Percentiles rank a stretch among this genome's conserved stretches.
Conservation (phyloP, 2,888 invertebrate genomes). For the Lepidonotus clava region DNA sequence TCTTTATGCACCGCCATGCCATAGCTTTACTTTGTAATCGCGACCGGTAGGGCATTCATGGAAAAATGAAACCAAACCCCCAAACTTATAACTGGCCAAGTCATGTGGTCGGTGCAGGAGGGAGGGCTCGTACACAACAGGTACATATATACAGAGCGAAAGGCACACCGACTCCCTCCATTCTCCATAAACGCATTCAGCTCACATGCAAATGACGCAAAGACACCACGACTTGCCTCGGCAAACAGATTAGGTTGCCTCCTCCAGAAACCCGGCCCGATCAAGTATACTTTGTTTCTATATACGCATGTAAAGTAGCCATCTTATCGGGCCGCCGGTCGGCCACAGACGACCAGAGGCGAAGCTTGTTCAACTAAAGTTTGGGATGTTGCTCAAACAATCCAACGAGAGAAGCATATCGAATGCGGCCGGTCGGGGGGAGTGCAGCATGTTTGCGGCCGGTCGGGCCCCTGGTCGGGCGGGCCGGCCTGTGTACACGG, state of each 20-base stretch:
- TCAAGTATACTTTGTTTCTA: conserved; percentile 53
- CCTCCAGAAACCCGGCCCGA: conserved; percentile 23
- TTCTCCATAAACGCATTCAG: too few species aligned
- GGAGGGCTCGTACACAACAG: neutral
- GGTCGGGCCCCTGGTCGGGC: neutral
- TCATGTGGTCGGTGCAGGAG: neutral
- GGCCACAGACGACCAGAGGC: neutral
- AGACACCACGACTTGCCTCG: conserved; percentile 16
- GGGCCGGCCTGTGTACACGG: too few species aligned
- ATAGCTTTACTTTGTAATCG: neutral
- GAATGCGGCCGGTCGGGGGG: neutral
- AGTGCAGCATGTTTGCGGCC: neutral
- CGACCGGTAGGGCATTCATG: neutral
- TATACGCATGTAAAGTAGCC: conserved; percentile 54
- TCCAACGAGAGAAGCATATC: conserved; percentile 46
- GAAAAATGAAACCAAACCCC: conserved; percentile 12
- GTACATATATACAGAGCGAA: neutral
- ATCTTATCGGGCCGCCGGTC: conserved; percentile 32
- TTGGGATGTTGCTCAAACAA: conserved; percentile 52
- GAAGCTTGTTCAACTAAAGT: conserved; percentile 43
- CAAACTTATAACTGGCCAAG: neutral
- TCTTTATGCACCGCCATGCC: neutral
- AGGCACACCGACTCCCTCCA: too few species aligned
- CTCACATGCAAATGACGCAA: conserved; percentile 43
- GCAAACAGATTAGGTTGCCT: conserved; percentile 43